A percentile compares a stretch with the other conserved stretches of the same genome.
Evolutionary conservation across 2,888 invertebrate species (phyloP).

Genomic region (Drosophila glabriapex): DNA sequence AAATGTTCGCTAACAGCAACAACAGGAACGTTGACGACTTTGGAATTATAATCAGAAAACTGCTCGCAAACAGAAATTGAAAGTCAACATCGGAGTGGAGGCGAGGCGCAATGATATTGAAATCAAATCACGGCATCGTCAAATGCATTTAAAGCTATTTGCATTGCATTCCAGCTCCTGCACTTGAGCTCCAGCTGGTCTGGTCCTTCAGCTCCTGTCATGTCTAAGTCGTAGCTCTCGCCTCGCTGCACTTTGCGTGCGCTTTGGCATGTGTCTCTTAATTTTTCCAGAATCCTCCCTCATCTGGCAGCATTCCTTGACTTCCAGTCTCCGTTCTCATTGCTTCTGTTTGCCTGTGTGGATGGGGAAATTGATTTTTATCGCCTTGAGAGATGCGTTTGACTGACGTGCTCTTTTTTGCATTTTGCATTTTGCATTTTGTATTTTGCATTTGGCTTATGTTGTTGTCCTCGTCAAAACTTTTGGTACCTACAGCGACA

Average conservation of each 20-base stretch:
- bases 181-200: background rate
- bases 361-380: slow-evolving; percentile 72
- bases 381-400: slow-evolving; percentile 60
- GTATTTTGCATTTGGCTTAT: background rate
- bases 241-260: slow-evolving; percentile 41
- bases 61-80: slow-evolving; percentile 71
- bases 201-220: slow-evolving; percentile 9
- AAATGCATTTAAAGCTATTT: slow-evolving; percentile 80
- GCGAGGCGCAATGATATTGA: slow-evolving; percentile 52
- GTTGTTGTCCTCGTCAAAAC: slow-evolving; percentile 35
- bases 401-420: slow-evolving; percentile 36
- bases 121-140: slow-evolving; percentile 76
- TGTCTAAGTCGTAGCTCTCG: slow-evolving; percentile 23
- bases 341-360: slow-evolving; percentile 59
- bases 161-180: slow-evolving; percentile 66
- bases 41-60: slow-evolving; percentile 73
- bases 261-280: slow-evolving; percentile 74
- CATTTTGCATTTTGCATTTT: slow-evolving; percentile 13
- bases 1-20: slow-evolving; percentile 23
- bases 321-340: slow-evolving; percentile 27
- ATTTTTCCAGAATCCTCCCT: slow-evolving; percentile 38
- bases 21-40: slow-evolving; percentile 28
- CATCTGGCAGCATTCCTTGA: background rate
- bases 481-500: slow-evolving; percentile 18
- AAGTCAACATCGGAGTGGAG: slow-evolving; percentile 63